Conservation (phyloP, 2,888 invertebrate genomes). For the Agriopis aurantiaria region DNA sequence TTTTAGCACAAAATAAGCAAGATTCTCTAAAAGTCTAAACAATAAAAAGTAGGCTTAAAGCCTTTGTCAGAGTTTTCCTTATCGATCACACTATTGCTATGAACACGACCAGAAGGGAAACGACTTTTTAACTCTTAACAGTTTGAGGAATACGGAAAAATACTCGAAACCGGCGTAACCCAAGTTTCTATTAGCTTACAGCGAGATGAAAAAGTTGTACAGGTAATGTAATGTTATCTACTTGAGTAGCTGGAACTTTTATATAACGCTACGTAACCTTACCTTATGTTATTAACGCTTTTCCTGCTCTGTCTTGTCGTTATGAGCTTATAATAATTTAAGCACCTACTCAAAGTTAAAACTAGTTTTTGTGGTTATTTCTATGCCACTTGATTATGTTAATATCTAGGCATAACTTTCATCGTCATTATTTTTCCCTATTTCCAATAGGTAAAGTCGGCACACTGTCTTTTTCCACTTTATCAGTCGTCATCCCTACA, state of each 20-base stretch:
- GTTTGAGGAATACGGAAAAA: conserved; percentile 11
- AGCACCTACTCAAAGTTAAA: background rate
- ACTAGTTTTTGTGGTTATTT: no score
- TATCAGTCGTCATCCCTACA: no score
- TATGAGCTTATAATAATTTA: conserved; percentile 6
- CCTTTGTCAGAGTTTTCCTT: background rate
- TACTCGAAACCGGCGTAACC: background rate
- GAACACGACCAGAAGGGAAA: background rate
- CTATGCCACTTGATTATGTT: background rate
- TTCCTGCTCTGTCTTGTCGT: conserved; percentile 17
- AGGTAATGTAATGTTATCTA: conserved; percentile 23
- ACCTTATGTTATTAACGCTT: conserved; percentile 24
- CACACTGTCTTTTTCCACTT: no score
- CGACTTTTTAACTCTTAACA: background rate
- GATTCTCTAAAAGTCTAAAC: no score
- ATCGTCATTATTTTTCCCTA: background rate
- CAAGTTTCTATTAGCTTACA: conserved; percentile 20
- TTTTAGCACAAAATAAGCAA: no score
- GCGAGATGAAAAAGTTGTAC: conserved; percentile 14
- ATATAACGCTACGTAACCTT: conserved; percentile 24
- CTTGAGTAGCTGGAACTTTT: conserved; percentile 14
- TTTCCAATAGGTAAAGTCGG: background rate
- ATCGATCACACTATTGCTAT: background rate
- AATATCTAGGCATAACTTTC: background rate
- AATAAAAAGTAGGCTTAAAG: background rate